Base-by-base conservation (phyloP, 1,140 invertebrate species). In the Drosophila sechellia region DNA sequence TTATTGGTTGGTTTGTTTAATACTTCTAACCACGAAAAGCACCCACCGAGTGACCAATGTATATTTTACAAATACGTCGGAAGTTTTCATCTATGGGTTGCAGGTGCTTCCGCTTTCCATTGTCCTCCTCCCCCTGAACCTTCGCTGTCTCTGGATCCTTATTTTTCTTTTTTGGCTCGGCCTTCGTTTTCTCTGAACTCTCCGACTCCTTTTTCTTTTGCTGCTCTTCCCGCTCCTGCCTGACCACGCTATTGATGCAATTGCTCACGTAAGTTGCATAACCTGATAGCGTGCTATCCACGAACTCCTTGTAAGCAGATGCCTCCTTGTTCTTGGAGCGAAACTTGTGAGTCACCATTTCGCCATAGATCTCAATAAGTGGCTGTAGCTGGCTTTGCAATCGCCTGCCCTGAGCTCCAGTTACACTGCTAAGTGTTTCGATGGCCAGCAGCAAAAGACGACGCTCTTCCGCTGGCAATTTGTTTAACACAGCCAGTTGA, bases 1-100 rank as follows among this genome's bases (percentile, higher is more conserved):
- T 40, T 45, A 34, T 31, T 10, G 31, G 10, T 31, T 8, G 31
- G 31, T 31, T 31, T 8, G 6, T 10, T 31, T 6, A 10, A 10
- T 13, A 5, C n/a, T 43, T 2, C 1, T n/a, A 13, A 39, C 8
- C 2, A n/a, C 8, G 12, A 6, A 20, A 37, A 17, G 22, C n/a
- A 34, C 79, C 53, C 48, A 91, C 90, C 52, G 91, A 92, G 42
- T 92, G 68, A 22, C 91, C 91, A 49, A 92, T 91, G 49, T 92
- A 92, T 37, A 92, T 92, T 52, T 92, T 92, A 59, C 85, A 85
- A 0, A 92, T 85, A 17, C 84, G 81, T 0, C 90, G 63, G 61
- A 92, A 87, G 22, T 77, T 71, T 12, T 92, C 91, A 60, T 91
- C 81, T 3, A 92, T 77, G 20, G 46, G 1, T n/a, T 53, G 17